Conservation (phyloP, 2,113 vertebrate species). For the Carlito syrichta region DNA sequence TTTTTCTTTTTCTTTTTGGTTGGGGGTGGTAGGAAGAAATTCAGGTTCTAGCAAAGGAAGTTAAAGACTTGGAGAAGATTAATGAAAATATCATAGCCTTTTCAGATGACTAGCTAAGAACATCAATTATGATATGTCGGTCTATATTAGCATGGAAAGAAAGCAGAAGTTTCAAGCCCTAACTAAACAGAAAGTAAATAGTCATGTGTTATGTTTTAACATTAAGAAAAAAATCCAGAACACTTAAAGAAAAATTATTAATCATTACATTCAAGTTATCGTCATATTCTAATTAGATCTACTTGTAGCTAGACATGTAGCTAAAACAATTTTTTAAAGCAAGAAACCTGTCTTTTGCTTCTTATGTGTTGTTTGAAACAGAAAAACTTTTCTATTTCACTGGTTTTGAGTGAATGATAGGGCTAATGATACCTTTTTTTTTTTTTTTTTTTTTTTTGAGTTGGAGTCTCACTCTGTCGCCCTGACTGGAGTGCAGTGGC, state of each 20-base stretch:
- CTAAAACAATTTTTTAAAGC: background rate
- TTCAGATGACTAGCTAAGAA: slow-evolving; percentile 7
- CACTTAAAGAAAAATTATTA: slow-evolving; percentile 22
- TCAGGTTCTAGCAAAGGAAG: background rate
- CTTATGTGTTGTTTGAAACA: background rate
- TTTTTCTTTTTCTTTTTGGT: background rate
- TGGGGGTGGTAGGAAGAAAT: background rate
- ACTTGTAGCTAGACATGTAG: background rate
- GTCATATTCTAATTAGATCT: slow-evolving; percentile 57
- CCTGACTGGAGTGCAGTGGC: too few relatives aligned
- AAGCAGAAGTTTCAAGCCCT: slow-evolving; percentile 36
- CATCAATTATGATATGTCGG: background rate
- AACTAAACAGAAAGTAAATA: slow-evolving; percentile 48
- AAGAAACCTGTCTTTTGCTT: background rate
- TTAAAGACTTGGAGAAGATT: background rate
- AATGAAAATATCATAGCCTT: slow-evolving; percentile 29
- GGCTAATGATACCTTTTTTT: background rate
- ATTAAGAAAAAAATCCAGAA: slow-evolving; percentile 54
- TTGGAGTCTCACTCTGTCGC: too few relatives aligned
- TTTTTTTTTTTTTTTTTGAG: too few relatives aligned
- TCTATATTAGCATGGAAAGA: slow-evolving; percentile 41
- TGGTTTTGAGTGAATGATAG: background rate
- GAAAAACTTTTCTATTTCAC: background rate
- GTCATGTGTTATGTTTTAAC: slow-evolving; percentile 1
- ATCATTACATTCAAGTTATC: slow-evolving; percentile 40